Evolutionary conservation across 1,140 invertebrate species (phyloP).

Genomic region (Drosophila guanche): DNA sequence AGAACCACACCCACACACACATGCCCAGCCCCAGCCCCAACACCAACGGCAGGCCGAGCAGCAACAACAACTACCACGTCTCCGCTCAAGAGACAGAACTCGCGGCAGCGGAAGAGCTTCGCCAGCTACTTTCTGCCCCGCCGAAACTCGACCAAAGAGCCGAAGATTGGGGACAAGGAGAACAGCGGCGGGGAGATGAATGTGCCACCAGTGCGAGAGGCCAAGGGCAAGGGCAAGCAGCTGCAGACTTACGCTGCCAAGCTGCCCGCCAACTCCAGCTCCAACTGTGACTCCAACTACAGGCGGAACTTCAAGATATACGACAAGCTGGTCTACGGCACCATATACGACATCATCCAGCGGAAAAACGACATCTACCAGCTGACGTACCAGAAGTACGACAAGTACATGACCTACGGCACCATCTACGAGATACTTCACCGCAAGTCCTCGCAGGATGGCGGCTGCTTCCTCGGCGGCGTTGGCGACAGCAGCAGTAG

Average conservation of each 20-base stretch:
- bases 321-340: conserved; percentile 81
- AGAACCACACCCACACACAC: not conserved
- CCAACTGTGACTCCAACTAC: conserved; percentile 45
- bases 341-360: conserved; percentile 83
- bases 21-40: conserved; percentile 17
- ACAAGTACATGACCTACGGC: conserved; percentile 83
- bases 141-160: conserved; percentile 65
- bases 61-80: conserved; percentile 22
- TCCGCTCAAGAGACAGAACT: conserved; percentile 76
- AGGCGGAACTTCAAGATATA: conserved; percentile 80
- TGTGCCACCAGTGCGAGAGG: not conserved
- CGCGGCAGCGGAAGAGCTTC: conserved; percentile 78
- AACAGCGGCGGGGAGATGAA: conserved; percentile 22
- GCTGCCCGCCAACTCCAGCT: conserved; percentile 9
- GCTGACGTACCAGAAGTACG: conserved; percentile 77
- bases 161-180: conserved; percentile 48
- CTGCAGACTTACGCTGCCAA: conserved; percentile 41
- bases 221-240: conserved; percentile 39
- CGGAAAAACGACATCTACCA: conserved; percentile 83
- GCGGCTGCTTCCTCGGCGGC: conserved; percentile 10
- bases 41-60: conserved; percentile 9
- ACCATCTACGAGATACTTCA: conserved; percentile 83
- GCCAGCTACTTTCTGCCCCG: conserved; percentile 73
- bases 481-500: conserved; percentile 4
- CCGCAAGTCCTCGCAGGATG: conserved; percentile 57